Base-by-base conservation (phyloP, 2,888 invertebrate genomes). In the Tetranychus piercei region DNA sequence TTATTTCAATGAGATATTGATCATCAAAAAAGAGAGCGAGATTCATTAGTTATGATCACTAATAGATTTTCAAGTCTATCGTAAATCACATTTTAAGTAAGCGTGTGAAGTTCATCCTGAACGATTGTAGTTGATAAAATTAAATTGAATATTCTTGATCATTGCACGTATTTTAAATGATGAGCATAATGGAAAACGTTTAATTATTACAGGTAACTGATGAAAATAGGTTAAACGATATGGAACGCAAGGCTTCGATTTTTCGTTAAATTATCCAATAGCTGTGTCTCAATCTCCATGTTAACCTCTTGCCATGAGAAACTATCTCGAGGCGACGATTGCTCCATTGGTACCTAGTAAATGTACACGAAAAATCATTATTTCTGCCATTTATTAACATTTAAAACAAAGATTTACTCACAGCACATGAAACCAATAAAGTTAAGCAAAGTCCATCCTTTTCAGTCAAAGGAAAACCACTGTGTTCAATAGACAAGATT, bases 401-500 rank as follows among this genome's bases (percentile, higher is more conserved):
- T 55, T 55, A 55, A 55, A 55, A 5, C 34, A 34, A 34, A 34
- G 34, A 34, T 34, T n/a, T 5, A 34, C 34, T 34, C 34, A 69
- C 69, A 69, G 11, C 86, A 80, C 93, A 92, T 1, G 90, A 90
- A 18, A 94, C 90, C 73, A 94, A 84, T 66, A 93, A 82, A 71
- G 91, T 90, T 23, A 93, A 83, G 80, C 92, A 92, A 76, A 90
- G 85, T 0, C 93, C 93, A 83, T 93, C 92, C 77, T 86, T 79
- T 75, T 80, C 80, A 11, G 34, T 64, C 22, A 34, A 23, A 6
- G 80, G 80, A 71, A 76, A 77, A 5, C 80, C 80, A 73, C 79
- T 79, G 77, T 81, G 81, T 90, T 34, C 92, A 80, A 83, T 77
- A 18, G 78, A 76, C 44, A 93, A 83, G 44, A 92, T 82, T 0